Conservation (phyloP, 2,113 vertebrate species). For the Cyphomyrus plagiostoma region DNA sequence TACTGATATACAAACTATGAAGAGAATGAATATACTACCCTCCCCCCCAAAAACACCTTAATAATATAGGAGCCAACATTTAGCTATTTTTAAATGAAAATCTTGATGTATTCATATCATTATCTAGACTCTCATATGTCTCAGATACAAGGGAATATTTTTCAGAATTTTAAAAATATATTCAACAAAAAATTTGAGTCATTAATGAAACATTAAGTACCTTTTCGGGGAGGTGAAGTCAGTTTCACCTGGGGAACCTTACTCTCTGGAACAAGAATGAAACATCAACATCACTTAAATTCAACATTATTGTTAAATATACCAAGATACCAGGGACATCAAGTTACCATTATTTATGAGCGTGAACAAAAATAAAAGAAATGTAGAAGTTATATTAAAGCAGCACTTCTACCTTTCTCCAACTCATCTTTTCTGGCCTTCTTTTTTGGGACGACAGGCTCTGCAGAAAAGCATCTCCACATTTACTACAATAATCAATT, state of each 20-base stretch:
- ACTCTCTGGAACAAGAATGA: neutral
- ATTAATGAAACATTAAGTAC: neutral
- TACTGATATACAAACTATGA: neutral
- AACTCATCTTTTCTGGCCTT: neutral
- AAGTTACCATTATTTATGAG: neutral
- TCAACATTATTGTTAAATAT: neutral
- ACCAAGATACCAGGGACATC: neutral
- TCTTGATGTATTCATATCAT: neutral
- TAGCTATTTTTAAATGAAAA: neutral
- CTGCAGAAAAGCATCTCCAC: neutral
- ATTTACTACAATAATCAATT: neutral
- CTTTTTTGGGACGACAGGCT: neutral
- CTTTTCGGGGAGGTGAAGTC: neutral
- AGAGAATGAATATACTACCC: neutral
- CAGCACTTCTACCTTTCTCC: neutral
- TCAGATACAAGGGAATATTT: neutral
- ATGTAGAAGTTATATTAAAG: neutral
- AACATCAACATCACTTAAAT: neutral
- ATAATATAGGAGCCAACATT: neutral
- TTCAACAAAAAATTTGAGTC: neutral
- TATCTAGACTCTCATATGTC: neutral
- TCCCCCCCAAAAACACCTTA: neutral
- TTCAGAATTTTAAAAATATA: neutral
- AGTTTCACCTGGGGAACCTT: neutral
- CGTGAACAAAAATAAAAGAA: neutral